Conservation (phyloP, 2,113 vertebrate species). For the Misgurnus mizolepis region DNA sequence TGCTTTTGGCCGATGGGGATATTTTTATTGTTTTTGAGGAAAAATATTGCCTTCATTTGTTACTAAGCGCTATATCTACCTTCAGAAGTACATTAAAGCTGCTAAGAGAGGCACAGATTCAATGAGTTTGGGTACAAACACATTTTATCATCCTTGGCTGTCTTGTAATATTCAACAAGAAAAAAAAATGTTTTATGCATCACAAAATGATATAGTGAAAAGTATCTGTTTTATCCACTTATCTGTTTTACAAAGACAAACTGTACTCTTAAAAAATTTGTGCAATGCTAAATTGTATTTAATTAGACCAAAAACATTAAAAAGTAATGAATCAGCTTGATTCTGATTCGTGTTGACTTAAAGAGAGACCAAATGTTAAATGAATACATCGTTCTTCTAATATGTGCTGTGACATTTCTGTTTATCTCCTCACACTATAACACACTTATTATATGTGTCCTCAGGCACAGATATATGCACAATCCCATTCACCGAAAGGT, state of each 20-base stretch:
- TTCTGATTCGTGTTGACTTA: neutral
- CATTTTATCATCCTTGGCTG: neutral
- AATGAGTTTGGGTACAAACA: no score
- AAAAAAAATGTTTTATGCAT: neutral
- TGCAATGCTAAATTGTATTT: neutral
- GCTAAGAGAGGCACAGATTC: neutral
- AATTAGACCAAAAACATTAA: no score
- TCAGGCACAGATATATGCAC: conserved; percentile 1
- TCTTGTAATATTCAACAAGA: no score
- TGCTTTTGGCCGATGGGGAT: conserved; percentile 26
- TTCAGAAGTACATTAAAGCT: neutral
- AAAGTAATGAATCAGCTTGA: no score
- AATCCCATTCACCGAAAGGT: conserved; percentile 47
- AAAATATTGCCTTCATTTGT: conserved; percentile 22
- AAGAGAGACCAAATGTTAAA: neutral
- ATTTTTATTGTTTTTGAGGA: neutral
- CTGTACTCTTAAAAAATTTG: no score
- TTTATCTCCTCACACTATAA: neutral
- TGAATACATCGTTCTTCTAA: neutral
- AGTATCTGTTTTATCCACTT: no score
- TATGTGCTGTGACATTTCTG: conserved; percentile 1
- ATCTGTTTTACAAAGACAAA: no score
- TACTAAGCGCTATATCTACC: neutral
- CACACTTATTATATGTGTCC: neutral
- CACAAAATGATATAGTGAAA: neutral